Evolutionary conservation across 2,113 vertebrate genomes (phyloP).

Genomic region (Pelecanus crispus): DNA sequence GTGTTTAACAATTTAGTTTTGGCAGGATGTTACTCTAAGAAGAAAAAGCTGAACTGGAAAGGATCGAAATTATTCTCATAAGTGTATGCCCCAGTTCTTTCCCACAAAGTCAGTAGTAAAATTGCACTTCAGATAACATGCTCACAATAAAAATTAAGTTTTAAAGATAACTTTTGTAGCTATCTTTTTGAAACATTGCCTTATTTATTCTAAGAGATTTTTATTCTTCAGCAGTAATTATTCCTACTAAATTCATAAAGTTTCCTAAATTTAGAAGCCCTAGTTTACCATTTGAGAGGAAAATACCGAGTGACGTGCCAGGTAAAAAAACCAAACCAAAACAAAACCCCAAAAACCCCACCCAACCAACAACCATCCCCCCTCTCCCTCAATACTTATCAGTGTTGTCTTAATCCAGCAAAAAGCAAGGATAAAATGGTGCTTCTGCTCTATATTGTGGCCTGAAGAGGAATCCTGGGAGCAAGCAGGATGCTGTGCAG

Average conservation of each 20-base stretch:
- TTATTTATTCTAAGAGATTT: not conserved
- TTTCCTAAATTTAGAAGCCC: not conserved
- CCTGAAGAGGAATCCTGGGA: not conserved
- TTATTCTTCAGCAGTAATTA: not conserved
- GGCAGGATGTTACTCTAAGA: not conserved
- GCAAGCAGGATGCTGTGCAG: not conserved
- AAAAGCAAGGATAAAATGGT: not conserved
- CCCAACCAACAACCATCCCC: not conserved
- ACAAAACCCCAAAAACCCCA: not conserved
- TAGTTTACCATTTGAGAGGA: not conserved
- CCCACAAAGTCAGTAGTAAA: not conserved
- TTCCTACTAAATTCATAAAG: not conserved
- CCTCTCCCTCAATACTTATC: not conserved
- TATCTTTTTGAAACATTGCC: not conserved
- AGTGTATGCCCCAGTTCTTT: not conserved
- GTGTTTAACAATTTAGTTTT: slow-evolving; percentile 7
- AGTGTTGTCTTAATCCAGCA: not conserved
- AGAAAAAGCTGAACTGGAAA: not conserved
- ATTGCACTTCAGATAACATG: not conserved
- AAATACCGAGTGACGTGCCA: not conserved
- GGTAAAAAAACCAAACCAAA: not conserved
- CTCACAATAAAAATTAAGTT: not conserved
- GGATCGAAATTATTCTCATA: not conserved
- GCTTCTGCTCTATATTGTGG: not conserved
- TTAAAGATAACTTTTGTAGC: not conserved